These are phyloP conservation scores for Glaucopsyche alexis DNA, from an alignment of 2,888 invertebrate genomes.

Conservation along the genomic window DNA sequence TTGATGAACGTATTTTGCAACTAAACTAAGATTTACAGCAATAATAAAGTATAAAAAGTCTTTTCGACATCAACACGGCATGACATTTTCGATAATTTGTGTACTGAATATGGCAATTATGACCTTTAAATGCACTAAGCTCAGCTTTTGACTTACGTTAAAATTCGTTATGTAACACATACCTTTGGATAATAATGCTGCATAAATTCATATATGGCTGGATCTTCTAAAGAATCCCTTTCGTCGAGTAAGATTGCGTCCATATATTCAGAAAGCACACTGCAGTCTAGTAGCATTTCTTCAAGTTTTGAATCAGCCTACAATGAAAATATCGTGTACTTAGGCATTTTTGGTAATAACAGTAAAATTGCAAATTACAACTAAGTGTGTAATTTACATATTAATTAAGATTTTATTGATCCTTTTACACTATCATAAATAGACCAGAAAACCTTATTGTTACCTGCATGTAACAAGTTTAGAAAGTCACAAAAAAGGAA, in stretches of 20 bases:
- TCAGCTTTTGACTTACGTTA: too few relatives aligned
- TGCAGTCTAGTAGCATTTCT: slow-evolving; percentile 89
- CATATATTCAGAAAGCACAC: slow-evolving; percentile 92
- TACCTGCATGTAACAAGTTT: too few relatives aligned
- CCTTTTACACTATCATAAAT: too few relatives aligned
- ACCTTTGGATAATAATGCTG: slow-evolving; percentile 95
- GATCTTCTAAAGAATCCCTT: slow-evolving; percentile 90
- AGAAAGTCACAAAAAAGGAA: not conserved
- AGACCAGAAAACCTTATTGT: too few relatives aligned
- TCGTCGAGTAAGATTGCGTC: slow-evolving; percentile 94
- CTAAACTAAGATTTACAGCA: too few relatives aligned
- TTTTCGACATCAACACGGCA: too few relatives aligned
- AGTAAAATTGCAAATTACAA: not conserved
- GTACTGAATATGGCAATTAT: too few relatives aligned
- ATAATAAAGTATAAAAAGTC: too few relatives aligned
- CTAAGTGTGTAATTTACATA: not conserved
- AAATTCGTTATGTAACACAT: slow-evolving; percentile 33
- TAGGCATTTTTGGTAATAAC: not conserved
- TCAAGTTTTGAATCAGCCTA: slow-evolving; percentile 90
- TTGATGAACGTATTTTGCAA: too few relatives aligned
- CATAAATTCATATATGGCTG: slow-evolving; percentile 92
- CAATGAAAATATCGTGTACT: slow-evolving; percentile 23
- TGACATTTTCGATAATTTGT: too few relatives aligned
- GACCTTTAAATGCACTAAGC: too few relatives aligned
- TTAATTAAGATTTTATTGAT: too few relatives aligned